These are phyloP conservation scores for Amphimedon queenslandica DNA, from an alignment of 37 sponge, comb jelly and placozoan genomes.

Conservation along the genomic window DNA sequence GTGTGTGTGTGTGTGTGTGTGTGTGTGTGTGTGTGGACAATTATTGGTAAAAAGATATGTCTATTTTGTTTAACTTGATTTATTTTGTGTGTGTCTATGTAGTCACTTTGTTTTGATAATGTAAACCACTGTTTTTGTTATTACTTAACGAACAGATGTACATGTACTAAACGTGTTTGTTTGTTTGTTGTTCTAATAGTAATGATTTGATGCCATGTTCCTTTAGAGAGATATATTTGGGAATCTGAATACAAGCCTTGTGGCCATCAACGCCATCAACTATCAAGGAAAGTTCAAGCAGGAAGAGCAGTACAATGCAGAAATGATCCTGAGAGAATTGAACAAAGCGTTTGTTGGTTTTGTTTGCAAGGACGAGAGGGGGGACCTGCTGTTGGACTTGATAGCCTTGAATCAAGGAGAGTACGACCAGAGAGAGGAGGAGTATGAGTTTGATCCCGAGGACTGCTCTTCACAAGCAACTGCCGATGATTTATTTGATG, in stretches of 20 bases:
- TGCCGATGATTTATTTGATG: constrained; percentile 4
- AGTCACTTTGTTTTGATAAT: too few relatives aligned
- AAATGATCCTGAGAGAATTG: constrained; percentile 52
- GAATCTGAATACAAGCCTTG: constrained; percentile 44
- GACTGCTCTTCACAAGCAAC: neutral
- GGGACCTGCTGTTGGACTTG: constrained; percentile 24
- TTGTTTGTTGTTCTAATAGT: too few relatives aligned
- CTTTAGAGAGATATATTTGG: constrained; percentile 63
- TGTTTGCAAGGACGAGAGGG: constrained; percentile 43
- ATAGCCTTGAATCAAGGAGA: neutral
- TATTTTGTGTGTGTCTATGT: neutral
- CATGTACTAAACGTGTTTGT: too few relatives aligned
- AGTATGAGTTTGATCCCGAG: neutral
- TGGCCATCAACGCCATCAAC: constrained; percentile 57
- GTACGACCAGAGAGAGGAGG: neutral
- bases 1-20: neutral
- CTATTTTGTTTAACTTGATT: neutral
- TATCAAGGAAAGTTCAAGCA: neutral
- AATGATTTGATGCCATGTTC: constrained; percentile 8
- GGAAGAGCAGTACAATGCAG: constrained; percentile 33
- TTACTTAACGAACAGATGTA: too few relatives aligned
- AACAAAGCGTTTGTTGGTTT: constrained; percentile 69
- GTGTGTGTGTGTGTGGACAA: neutral
- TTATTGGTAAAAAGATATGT: neutral
- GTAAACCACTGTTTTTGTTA: too few relatives aligned